Base-by-base conservation (phyloP, 2,888 invertebrate genomes). In the Parnassius mnemosyne region DNA sequence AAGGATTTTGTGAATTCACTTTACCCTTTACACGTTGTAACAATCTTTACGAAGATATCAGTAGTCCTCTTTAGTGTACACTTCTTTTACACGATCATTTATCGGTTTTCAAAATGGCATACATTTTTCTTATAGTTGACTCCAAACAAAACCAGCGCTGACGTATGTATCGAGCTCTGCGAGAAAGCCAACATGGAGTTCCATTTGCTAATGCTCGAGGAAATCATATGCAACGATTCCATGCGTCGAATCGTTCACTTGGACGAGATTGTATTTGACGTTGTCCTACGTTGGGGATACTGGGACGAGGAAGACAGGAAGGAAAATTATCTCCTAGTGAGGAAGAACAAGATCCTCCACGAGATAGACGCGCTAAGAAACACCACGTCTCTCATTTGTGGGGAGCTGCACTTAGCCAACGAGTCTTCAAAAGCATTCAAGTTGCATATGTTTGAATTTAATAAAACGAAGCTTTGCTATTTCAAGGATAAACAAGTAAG, bases 291-390 rank as follows among this genome's bases (percentile, higher is more conserved):
- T 58, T 98, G 98, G 98, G 94, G 96, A 1, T 95, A 96, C 75
- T 98, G 98, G 97, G 95, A 96, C 57, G 95, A 95, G 64, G 93
- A 94, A n/a, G 97, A 97, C 81, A 92, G 97, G 46, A 96, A 95
- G 78, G 94, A 96, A 71, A 97, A 97, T 79, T 95, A 95, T 78
- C 89, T 97, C 49, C 89, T 96, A 16, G 87, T 97, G 10, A 93
- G 90, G 51, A 90, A 92, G 1, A 92, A 92, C 63, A 85, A 86
- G 74, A 84, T 77, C 66, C 83, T 80, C 72, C 92, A 79, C 76
- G 93, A 82, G 71, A 78, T 93, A 65, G 89, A 93, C 1, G 84
- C 87, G 0, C 68, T 93, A 16, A 92, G 94, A 87, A 92, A 93
- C 57, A 88, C 93, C 66, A 93, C 93, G 12, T 93, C 94, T 0